phyloP scores from a whole-genome alignment of 92 coral and sea anemone species.

The Epizoanthus rinbou region DNA sequence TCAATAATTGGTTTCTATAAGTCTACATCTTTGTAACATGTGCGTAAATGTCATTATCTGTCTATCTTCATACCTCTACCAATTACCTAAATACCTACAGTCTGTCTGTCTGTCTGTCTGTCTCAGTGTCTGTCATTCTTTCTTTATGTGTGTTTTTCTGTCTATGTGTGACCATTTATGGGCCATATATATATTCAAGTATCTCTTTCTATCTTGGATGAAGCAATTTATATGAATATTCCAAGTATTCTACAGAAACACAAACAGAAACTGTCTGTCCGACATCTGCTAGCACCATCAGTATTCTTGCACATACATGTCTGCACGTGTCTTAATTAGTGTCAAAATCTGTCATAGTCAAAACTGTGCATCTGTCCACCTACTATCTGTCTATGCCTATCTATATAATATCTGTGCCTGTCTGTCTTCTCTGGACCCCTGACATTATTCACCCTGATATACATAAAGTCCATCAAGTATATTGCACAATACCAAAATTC shows the following conservation, averaged over 20 bases:
- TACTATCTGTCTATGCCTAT: constrained; percentile 10
- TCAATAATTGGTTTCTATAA: background rate
- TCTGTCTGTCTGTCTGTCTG: background rate
- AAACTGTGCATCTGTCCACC: too few relatives aligned
- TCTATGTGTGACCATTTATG: background rate
- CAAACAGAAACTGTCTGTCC: too few relatives aligned
- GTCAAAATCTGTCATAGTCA: too few relatives aligned
- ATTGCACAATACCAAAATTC: constrained; percentile 1
- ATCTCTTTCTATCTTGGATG: background rate
- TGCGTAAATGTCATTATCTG: background rate
- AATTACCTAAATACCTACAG: background rate
- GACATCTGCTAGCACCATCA: too few relatives aligned
- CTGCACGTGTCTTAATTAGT: too few relatives aligned
- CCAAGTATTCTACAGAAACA: too few relatives aligned
- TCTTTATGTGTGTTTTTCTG: background rate
- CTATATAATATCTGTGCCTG: background rate
- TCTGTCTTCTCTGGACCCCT: background rate
- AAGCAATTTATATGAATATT: background rate
- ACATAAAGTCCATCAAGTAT: constrained; percentile 11
- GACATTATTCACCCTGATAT: background rate
- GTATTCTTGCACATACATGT: too few relatives aligned
- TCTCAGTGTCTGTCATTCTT: background rate
- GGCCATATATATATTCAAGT: background rate
- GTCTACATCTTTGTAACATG: background rate
- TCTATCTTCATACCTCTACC: background rate